A percentile compares a stretch with the other conserved stretches of the same genome.
Evolutionary conservation across 2,797 vertebrate genomes (phyloP).

Genomic region (Sebastes trivittatus): DNA sequence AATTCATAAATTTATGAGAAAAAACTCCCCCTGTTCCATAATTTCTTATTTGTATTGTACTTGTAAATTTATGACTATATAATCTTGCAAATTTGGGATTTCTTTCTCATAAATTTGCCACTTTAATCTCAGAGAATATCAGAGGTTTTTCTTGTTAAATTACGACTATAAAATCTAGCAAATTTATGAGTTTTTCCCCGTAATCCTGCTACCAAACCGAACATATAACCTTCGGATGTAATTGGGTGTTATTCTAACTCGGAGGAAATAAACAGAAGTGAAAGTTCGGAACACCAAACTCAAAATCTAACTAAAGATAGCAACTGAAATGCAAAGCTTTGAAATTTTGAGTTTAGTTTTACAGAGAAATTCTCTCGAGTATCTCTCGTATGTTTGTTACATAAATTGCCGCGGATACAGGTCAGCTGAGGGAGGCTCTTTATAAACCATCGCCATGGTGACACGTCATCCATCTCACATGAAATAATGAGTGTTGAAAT

Average conservation of each 20-base stretch:
- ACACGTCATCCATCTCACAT: neutral
- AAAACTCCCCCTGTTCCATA: accelerated
- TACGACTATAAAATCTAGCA: accelerated
- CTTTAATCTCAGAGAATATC: no score
- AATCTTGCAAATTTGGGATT: no score
- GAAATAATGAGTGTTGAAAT: neutral
- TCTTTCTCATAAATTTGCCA: accelerated
- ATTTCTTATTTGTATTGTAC: no score
- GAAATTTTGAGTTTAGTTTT: neutral
- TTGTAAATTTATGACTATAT: no score
- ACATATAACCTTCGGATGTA: no score
- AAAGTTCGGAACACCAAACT: neutral
- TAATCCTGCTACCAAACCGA: no score
- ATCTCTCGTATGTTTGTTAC: neutral
- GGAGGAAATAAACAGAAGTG: neutral
- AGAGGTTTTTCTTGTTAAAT: no score
- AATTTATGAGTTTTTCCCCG: no score
- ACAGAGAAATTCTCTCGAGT: no score
- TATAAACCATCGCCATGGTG: neutral
- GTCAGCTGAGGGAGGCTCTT: neutral
- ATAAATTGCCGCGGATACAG: neutral
- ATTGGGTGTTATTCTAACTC: no score
- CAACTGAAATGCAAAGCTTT: accelerated
- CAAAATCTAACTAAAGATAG: neutral
- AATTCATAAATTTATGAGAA: no score